Base-by-base conservation (phyloP, 92 coral and sea anemone genomes). In the Paragorgia papillata region DNA sequence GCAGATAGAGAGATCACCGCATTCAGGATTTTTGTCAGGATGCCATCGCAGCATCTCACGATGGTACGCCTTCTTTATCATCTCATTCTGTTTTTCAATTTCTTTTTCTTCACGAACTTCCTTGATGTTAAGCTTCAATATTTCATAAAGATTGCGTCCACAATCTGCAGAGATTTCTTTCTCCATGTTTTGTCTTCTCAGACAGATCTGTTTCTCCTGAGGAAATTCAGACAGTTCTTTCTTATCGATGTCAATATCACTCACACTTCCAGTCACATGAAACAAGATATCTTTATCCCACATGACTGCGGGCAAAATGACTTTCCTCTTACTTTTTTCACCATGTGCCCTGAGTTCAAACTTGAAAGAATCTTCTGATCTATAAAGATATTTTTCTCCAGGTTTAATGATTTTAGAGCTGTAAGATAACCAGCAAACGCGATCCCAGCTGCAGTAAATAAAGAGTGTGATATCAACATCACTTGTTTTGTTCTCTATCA, bases 401-500 rank as follows among this genome's bases (percentile, higher is more conserved):
- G 83, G 86, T 8, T 24, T 48, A 65, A 85, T 60, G 31, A 51
- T 69, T 33, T 61, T 68, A 9, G 86, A 82, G 6, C 13, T 28
- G 43, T 31, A 39, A 13, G 86, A 49, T 4, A 73, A 0, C 83
- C 83, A 82, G 25, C 89, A 85, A 0, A 68, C 6, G 5, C 39
- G 53, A 58, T 81, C 83, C 33, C 57, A 25, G 19, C 10, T 9
- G 51, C 13, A 20, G 57, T 82, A 85, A 7, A 53, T 48, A 29
- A 41, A 58, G 10, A 86, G 56, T 1, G 80, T 81, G 29, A 85
- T n/a, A 0, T 41, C 25, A 29, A 82, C 60, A 22, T 81, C 83
- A 9, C 9, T 22, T 18, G 82, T 73, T n/a, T 81, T 62, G 34
- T 81, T 85, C 2, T 66, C 62, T 55, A 86, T 50, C 13, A 83